A percentile compares a stretch with the other conserved stretches of the same genome.
phyloP scores from a whole-genome alignment of 2,888 invertebrate species.

The Antheraea assamensis region DNA sequence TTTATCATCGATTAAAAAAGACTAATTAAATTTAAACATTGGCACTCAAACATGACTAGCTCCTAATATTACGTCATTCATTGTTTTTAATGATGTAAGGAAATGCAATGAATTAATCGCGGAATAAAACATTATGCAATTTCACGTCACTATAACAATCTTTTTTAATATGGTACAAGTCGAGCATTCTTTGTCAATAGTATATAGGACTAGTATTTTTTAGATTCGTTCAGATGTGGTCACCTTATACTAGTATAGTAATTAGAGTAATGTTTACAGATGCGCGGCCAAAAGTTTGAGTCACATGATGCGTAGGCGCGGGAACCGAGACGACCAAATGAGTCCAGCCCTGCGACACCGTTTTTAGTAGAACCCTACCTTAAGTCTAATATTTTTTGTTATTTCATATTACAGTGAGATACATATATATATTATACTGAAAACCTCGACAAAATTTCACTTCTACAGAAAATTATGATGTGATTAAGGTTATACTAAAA shows the following conservation, averaged over 20 bases:
- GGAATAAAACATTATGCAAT: neutral
- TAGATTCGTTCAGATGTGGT: conserved; percentile 38
- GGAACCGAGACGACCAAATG: conserved; percentile 62
- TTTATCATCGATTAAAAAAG: neutral
- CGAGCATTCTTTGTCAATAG: neutral
- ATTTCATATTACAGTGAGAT: neutral
- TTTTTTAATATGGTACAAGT: neutral
- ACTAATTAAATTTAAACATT: neutral
- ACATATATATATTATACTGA: neutral
- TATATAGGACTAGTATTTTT: conserved; percentile 25
- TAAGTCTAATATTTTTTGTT: conserved; percentile 29
- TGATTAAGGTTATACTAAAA: neutral
- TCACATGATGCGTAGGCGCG: conserved; percentile 71
- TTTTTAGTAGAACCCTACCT: conserved; percentile 61
- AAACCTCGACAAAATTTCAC: neutral
- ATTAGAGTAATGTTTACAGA: conserved; percentile 76
- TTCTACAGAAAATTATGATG: neutral
- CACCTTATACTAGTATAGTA: conserved; percentile 55
- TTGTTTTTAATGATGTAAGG: neutral
- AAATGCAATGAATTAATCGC: neutral
- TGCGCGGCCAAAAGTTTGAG: conserved; percentile 71
- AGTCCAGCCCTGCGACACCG: conserved; percentile 59
- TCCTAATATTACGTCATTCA: neutral
- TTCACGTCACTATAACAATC: neutral
- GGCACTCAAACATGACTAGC: neutral